phyloP scores from a whole-genome alignment of 2,113 vertebrate species.

The Porphyrio hochstetteri region DNA sequence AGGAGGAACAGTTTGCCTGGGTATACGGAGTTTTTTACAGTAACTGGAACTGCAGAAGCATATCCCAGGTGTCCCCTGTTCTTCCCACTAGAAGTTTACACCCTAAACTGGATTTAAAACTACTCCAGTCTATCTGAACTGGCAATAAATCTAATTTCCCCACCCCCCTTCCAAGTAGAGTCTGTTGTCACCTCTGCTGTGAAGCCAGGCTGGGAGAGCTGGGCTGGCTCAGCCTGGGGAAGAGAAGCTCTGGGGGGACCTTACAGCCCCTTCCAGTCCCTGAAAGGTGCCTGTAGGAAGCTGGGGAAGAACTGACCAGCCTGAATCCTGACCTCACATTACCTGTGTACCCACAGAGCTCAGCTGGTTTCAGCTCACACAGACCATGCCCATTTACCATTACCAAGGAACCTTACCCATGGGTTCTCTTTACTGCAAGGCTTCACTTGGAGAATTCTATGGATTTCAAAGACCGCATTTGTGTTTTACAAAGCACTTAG shows the following conservation, averaged over 20 bases:
- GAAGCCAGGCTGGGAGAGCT: too few species aligned
- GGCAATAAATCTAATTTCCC: not conserved
- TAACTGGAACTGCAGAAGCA: not conserved
- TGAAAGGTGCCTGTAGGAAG: too few species aligned
- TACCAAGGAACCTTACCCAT: accelerated
- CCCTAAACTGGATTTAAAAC: not conserved
- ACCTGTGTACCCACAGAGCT: not conserved
- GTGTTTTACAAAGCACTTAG: not conserved
- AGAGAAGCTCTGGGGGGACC: too few species aligned
- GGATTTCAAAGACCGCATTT: not conserved
- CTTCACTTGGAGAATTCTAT: not conserved
- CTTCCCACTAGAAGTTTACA: not conserved
- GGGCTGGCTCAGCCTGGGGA: too few species aligned
- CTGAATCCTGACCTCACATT: accelerated
- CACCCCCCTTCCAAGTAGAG: not conserved
- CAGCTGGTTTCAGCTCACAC: accelerated
- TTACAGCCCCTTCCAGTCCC: too few species aligned
- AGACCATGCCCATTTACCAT: not conserved
- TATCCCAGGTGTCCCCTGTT: not conserved
- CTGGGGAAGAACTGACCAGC: not conserved
- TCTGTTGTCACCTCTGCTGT: too few species aligned
- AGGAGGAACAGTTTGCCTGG: not conserved
- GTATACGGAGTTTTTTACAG: accelerated
- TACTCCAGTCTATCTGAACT: accelerated
- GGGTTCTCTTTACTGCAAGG: not conserved